Conservation (phyloP, 2,797 vertebrate genomes). For the Chiloscyllium punctatum region DNA sequence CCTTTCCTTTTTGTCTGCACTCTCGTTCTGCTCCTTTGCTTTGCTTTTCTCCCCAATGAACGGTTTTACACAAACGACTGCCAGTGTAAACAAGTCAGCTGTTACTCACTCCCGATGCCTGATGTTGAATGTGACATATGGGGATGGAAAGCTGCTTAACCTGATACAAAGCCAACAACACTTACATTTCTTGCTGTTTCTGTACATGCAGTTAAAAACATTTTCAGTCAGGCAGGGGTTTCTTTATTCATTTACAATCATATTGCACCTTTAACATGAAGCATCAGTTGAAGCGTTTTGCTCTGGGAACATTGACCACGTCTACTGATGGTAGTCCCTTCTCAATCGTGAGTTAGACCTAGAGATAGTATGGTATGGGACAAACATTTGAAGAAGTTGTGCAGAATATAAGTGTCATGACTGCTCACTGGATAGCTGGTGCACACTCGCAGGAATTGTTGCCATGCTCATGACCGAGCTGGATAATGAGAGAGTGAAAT, state of each 20-base stretch:
- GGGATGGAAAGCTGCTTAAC: background rate
- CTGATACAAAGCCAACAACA: background rate
- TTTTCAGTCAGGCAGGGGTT: background rate
- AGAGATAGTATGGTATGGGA: too few relatives aligned
- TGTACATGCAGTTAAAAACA: background rate
- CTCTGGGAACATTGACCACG: too few relatives aligned
- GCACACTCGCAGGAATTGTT: too few relatives aligned
- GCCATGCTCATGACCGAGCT: too few relatives aligned
- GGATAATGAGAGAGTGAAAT: too few relatives aligned
- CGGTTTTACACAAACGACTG: background rate
- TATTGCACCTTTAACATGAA: too few relatives aligned
- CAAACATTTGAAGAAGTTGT: too few relatives aligned
- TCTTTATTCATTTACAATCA: background rate
- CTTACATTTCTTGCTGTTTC: background rate
- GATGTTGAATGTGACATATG: background rate
- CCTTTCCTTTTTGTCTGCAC: slow-evolving; percentile 1
- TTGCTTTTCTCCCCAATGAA: background rate
- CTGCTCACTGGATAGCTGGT: too few relatives aligned
- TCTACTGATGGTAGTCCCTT: too few relatives aligned
- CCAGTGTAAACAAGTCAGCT: slow-evolving; percentile 30
- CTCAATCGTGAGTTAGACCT: too few relatives aligned
- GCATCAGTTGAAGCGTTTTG: too few relatives aligned
- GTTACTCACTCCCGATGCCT: background rate
- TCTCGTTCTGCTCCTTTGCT: background rate
- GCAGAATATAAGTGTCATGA: too few relatives aligned